Percentiles rank a stretch among this genome's conserved stretches.
Evolutionary conservation across 2,113 vertebrate species (phyloP).

Genomic region (Herpetotheres cachinnans): DNA sequence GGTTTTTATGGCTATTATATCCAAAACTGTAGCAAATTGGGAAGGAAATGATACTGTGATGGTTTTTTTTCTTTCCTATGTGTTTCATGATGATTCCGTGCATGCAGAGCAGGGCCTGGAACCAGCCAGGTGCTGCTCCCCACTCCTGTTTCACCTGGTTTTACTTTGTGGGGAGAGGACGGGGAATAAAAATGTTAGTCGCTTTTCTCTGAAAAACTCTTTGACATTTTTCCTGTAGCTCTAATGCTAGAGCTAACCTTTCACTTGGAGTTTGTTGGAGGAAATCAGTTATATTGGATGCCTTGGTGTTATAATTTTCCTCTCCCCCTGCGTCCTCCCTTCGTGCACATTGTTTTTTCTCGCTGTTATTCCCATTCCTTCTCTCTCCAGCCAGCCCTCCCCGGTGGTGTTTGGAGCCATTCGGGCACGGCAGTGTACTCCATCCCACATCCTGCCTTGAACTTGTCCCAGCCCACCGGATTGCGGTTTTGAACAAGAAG

Average conservation of each 20-base stretch:
- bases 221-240: neutral
- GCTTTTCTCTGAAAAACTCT: neutral
- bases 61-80: neutral
- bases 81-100: neutral
- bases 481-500: neutral
- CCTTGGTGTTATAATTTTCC: neutral
- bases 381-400: neutral
- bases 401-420: neutral
- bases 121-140: neutral
- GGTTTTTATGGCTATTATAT: accelerated
- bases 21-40: neutral
- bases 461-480: neutral
- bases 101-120: neutral
- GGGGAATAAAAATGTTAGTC: neutral
- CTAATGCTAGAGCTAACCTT: neutral
- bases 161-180: neutral
- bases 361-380: neutral
- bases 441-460: neutral
- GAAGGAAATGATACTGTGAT: neutral
- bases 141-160: neutral
- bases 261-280: neutral
- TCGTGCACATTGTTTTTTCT: neutral
- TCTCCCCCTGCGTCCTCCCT: neutral
- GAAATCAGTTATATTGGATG: neutral
- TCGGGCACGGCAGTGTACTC: neutral